Evolutionary conservation across 1,140 invertebrate genomes (phyloP), one percentile per base, ranked within the genome.

Genomic region (Cecropterus lyciades): DNA sequence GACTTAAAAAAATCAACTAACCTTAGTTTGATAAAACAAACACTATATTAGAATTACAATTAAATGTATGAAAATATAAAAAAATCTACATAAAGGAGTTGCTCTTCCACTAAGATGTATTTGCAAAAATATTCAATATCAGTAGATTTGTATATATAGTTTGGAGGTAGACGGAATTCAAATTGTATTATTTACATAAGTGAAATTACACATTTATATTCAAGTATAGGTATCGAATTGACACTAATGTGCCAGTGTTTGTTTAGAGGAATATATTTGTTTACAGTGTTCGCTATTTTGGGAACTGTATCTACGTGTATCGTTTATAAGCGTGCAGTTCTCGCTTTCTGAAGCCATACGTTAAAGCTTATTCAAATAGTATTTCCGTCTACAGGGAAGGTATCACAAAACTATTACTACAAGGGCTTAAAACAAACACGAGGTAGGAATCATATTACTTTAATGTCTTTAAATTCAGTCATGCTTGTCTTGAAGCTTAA

Each of bases 391-490:
- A 55, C 62, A 77, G 81, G 87, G 87, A 80, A 72, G 62, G 72
- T 78, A 65, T n/a, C 24, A 73, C 55, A 63, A 42, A 24, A 42
- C 59, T 62, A 65, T 67, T 55, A 67, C 75, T 75, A 76, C 67
- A 69, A 56, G 76, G 82, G 72, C 60, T 72, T 49, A 87, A 90
- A 80, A 87, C 78, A 88, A 89, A 88, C 77, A 69, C 79, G 79
- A 79, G 73, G 69, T 60, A 75, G 80, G 79, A 74, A 78, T 59
- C 70, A 75, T 75, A 75, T 75, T 72, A 79, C 43, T 86, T 89
- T 91, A 86, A 91, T 89, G 77, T 81, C 67, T 73, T 67, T 77
- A 71, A 79, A 71, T 87, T 63, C 89, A 89, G 82, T 90, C 89
- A 91, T 91, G 89, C 89, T 85, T 73, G 72, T 78, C 56, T 77